Conservation (phyloP, 2,888 invertebrate genomes). For the Hybos culiciformis region DNA sequence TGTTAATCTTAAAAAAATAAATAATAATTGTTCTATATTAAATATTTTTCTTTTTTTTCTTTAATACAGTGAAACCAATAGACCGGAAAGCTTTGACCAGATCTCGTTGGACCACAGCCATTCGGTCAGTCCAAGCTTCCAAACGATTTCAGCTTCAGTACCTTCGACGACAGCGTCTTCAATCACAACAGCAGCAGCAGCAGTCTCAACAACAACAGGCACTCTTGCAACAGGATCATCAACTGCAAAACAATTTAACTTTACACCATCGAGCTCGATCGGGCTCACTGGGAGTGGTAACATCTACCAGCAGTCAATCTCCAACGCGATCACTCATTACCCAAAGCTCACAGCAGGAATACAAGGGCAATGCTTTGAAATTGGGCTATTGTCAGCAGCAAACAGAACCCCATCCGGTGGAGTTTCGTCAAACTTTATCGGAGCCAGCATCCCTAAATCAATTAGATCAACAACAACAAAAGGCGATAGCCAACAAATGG, state of each 20-base stretch:
- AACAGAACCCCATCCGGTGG: not conserved
- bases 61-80: conserved; percentile 6
- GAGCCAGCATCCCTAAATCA: not conserved
- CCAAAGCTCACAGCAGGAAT: too few relatives aligned
- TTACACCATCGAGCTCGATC: not conserved
- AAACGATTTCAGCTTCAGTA: not conserved
- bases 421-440: not conserved
- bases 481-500: conserved; percentile 10
- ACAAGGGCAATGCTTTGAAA: too few relatives aligned
- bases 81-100: conserved; percentile 13
- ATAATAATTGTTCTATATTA: too few relatives aligned
- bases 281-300: not conserved
- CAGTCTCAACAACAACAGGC: not conserved
- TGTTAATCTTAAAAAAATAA: too few relatives aligned
- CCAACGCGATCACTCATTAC: too few relatives aligned
- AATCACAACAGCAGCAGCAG: not conserved
- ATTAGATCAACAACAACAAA: not conserved
- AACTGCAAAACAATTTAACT: not conserved
- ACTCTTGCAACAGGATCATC: not conserved
- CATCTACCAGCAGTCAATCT: too few relatives aligned
- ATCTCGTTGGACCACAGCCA: conserved; percentile 12
- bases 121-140: conserved; percentile 1
- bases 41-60: not conserved
- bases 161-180: not conserved
- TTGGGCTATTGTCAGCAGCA: too few relatives aligned